These are phyloP conservation scores for Rhabditoides inermis DNA, from an alignment of 2,888 invertebrate genomes.

Conservation along the genomic window DNA sequence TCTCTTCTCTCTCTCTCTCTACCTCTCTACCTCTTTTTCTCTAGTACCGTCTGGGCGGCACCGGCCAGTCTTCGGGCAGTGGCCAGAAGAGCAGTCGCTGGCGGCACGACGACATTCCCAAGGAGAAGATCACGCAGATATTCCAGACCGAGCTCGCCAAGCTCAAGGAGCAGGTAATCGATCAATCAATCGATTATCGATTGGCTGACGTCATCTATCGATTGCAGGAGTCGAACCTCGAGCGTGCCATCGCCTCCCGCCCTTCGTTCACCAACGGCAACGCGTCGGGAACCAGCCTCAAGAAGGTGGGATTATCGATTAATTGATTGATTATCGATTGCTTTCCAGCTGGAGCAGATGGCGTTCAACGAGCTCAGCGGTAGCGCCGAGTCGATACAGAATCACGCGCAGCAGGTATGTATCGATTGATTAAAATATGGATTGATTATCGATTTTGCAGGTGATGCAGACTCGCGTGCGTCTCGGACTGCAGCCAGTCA, in stretches of 20 bases:
- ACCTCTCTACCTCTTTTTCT: background rate
- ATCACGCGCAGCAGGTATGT: slow-evolving; percentile 8
- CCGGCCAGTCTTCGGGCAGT: slow-evolving; percentile 15
- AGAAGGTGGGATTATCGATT: slow-evolving; percentile 5
- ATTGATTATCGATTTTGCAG: no score
- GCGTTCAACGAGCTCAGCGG: no score
- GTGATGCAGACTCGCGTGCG: slow-evolving; percentile 22
- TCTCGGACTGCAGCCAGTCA: slow-evolving; percentile 85
- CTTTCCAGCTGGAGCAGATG: no score
- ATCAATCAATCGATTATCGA: no score
- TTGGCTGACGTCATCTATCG: no score
- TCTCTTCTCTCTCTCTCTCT: background rate
- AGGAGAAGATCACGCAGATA: slow-evolving; percentile 86
- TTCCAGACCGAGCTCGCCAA: slow-evolving; percentile 90
- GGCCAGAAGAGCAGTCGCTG: slow-evolving; percentile 60
- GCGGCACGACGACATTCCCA: slow-evolving; percentile 86
- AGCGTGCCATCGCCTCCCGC: slow-evolving; percentile 19
- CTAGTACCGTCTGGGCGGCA: slow-evolving; percentile 18
- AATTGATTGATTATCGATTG: no score
- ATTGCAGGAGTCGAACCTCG: slow-evolving; percentile 22
- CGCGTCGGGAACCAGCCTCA: slow-evolving; percentile 3
- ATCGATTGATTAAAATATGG: background rate
- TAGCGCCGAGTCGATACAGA: no score
- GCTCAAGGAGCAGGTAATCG: slow-evolving; percentile 65
- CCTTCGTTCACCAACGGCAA: background rate